Evolutionary conservation across 2,888 invertebrate genomes (phyloP).

Genomic region (Rotaria magnacalcarata): DNA sequence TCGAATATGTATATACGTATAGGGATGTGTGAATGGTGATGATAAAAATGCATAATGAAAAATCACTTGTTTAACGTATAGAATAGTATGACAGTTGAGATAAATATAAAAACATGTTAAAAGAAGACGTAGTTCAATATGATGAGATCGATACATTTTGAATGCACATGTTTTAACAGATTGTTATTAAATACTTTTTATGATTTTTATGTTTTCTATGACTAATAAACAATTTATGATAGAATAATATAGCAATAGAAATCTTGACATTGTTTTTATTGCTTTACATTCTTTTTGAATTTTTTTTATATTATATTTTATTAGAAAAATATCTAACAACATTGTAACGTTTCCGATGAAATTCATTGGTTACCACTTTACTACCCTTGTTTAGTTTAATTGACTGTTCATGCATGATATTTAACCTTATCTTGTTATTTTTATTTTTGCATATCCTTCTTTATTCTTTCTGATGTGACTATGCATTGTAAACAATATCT

Average conservation of each 20-base stretch:
- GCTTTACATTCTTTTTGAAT: neutral
- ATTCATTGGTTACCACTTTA: no score
- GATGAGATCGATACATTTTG: neutral
- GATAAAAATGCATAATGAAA: neutral
- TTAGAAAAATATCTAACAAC: neutral
- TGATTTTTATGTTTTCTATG: neutral
- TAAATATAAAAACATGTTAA: slow-evolving; percentile 6
- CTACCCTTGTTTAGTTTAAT: no score
- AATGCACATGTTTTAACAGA: neutral
- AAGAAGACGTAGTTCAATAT: neutral
- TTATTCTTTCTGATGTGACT: no score
- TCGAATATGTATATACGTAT: neutral
- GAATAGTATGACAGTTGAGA: neutral
- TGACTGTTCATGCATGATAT: no score
- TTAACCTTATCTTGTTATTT: no score
- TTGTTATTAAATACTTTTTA: no score
- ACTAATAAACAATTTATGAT: no score
- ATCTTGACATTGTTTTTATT: neutral
- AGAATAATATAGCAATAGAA: neutral
- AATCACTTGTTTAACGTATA: neutral
- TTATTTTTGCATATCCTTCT: no score
- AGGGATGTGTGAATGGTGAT: neutral
- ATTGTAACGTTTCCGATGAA: no score
- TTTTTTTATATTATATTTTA: neutral
- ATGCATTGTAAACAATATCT: no score